Base-by-base conservation (phyloP, 2,113 vertebrate species). In the Pionites leucogaster region DNA sequence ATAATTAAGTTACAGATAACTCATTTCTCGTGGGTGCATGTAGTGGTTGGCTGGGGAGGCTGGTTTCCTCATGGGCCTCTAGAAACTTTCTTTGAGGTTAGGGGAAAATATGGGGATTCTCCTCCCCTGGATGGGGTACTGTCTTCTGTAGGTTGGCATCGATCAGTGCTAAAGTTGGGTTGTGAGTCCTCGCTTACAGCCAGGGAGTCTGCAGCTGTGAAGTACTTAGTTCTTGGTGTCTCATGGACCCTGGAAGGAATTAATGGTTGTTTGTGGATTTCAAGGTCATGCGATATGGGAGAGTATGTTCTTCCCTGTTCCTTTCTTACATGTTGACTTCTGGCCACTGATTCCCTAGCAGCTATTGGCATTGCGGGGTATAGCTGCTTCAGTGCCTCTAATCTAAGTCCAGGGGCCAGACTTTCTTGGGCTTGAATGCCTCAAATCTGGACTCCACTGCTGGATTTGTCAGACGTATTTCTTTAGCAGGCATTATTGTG, bases 131-230 rank as follows among this genome's bases (percentile, higher is more conserved):
- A 11, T 9, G 17, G 11, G 62, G 7, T 9, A 37, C 13, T 65
- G 4, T 29, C 49, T 82, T 69, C 22, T 46, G n/a, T 55, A 16
- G 11, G 4, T 22, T 68, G 46, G 5, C 13, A 20, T 24, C 11
- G 41, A 74, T 11, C 12, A 82, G 7, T 78, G n/a, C 22, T 71
- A 1, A 82, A 53, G 9, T 1, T 79, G 55, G 7, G 3, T 39
- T 70, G 18, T 28, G 52, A 17, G 14, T 27, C 23, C 20, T 15
- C 24, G 7, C 27, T 12, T 77, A 31, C 9, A 28, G 25, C 2
- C 44, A 59, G 31, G 4, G 28, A 90, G 50, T 27, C 23, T 1
- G 1, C 22, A 68, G 9, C 35, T 49, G 2, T 41, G 0, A 0
- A 6, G 2, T 75, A 15, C 68, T 82, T 74, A 47, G 10, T 79